A percentile compares a stretch with the other conserved stretches of the same genome.
These are phyloP conservation scores for Prietella phreatophila DNA, from an alignment of 2,113 vertebrate genomes.

Conservation along the genomic window DNA sequence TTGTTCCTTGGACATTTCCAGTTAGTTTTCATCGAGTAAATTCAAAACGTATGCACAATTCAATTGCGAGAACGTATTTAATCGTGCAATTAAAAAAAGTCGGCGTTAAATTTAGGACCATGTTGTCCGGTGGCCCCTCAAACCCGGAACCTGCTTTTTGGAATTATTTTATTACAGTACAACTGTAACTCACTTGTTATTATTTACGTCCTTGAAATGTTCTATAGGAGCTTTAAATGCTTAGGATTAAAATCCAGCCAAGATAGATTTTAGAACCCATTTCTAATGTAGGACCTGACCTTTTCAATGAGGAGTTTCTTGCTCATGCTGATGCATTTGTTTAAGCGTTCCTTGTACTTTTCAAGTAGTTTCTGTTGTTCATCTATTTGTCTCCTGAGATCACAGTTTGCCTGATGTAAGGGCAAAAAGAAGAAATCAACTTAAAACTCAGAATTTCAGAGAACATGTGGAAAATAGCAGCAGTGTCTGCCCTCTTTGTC, in stretches of 20 bases:
- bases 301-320: constrained; percentile 99
- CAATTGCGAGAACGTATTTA: too few species aligned
- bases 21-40: too few species aligned
- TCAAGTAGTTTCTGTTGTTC: constrained; percentile 99
- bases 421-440: constrained; percentile 16
- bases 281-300: constrained; percentile 64
- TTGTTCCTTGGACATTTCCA: too few species aligned
- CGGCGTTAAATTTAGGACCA: too few species aligned
- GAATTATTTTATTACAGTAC: too few species aligned
- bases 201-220: too few species aligned
- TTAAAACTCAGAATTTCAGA: not conserved
- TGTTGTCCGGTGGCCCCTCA: too few species aligned
- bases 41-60: too few species aligned
- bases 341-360: constrained; percentile 99
- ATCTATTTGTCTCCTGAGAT: constrained; percentile 99
- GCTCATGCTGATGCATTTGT: constrained; percentile 99
- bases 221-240: not conserved
- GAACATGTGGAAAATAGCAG: not conserved
- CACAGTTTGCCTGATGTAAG: constrained; percentile 90
- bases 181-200: too few species aligned
- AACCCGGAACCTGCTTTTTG: too few species aligned
- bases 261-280: not conserved
- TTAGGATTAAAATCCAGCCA: not conserved
- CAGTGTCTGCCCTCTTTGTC: not conserved
- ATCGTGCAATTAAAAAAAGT: too few species aligned